Percentiles rank a stretch among this genome's conserved stretches.
Conservation (phyloP, 2,888 invertebrate species). For the Ganaspis brasiliensis region DNA sequence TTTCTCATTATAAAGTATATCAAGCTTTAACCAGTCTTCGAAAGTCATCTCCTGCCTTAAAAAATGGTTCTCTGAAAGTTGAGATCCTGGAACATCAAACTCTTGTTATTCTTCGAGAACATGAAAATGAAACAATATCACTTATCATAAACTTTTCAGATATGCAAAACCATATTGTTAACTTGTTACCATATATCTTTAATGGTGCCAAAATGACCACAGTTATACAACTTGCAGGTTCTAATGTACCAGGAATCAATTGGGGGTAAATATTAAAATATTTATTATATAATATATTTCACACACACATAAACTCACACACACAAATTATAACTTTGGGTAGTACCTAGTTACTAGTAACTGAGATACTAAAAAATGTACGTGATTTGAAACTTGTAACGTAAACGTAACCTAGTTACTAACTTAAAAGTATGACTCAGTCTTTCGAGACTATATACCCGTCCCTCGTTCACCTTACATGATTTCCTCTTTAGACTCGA, state of each 20-base stretch:
- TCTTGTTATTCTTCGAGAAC: slow-evolving; percentile 59
- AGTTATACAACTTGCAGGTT: slow-evolving; percentile 81
- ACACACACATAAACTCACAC: too few species aligned
- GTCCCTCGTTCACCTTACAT: too few species aligned
- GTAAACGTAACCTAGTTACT: too few species aligned
- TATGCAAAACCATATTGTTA: slow-evolving; percentile 80
- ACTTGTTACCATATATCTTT: slow-evolving; percentile 82
- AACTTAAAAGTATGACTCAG: too few species aligned
- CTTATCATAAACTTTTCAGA: slow-evolving; percentile 81
- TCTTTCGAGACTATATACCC: too few species aligned
- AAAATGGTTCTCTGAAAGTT: slow-evolving; percentile 82
- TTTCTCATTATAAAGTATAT: slow-evolving; percentile 86
- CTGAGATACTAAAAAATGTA: too few species aligned
- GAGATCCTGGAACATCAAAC: slow-evolving; percentile 80
- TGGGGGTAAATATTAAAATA: too few species aligned
- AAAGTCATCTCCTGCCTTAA: slow-evolving; percentile 80
- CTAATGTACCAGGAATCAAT: slow-evolving; percentile 79
- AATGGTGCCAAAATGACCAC: slow-evolving; percentile 74
- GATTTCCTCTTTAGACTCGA: too few species aligned
- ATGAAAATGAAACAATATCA: slow-evolving; percentile 50
- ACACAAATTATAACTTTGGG: too few species aligned
- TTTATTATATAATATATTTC: too few species aligned
- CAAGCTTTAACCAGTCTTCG: slow-evolving; percentile 83
- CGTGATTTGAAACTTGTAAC: too few species aligned
- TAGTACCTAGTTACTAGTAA: too few species aligned